Evolutionary conservation across 2,797 vertebrate genomes (phyloP).

Genomic region (Danio aesculapii): DNA sequence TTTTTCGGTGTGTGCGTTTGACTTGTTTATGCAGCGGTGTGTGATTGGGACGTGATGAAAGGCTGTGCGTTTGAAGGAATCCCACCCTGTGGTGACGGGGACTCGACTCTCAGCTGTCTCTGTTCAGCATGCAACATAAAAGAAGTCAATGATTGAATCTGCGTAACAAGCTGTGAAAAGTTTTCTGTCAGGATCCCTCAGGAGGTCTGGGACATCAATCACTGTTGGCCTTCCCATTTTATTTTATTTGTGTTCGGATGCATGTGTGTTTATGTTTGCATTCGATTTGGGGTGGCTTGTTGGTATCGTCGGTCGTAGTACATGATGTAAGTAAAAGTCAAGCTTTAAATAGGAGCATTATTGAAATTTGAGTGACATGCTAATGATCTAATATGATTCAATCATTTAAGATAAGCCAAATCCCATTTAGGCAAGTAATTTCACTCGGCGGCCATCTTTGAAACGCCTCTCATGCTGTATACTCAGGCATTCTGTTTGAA

Average conservation of each 20-base stretch:
- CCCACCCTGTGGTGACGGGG: constrained; percentile 32
- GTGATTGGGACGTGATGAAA: constrained; percentile 51
- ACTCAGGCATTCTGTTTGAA: too few species aligned
- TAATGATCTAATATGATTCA: too few species aligned
- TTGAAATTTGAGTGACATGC: too few species aligned
- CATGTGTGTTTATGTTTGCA: not conserved
- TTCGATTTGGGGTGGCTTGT: not conserved
- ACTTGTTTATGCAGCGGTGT: constrained; percentile 22
- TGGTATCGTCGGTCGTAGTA: not conserved
- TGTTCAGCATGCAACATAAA: constrained; percentile 34
- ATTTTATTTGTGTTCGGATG: constrained; percentile 18
- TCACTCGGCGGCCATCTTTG: too few species aligned
- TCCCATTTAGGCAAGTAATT: too few species aligned
- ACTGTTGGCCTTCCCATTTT: constrained; percentile 59
- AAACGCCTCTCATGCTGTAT: too few species aligned
- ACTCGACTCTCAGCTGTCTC: constrained; percentile 33
- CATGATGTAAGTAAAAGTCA: too few species aligned
- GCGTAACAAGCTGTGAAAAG: constrained; percentile 60
- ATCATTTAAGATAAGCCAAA: too few species aligned
- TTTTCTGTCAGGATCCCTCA: constrained; percentile 54
- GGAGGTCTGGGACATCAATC: constrained; percentile 64
- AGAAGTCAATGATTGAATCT: constrained; percentile 61
- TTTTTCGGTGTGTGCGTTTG: constrained; percentile 2
- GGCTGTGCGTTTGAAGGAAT: constrained; percentile 32
- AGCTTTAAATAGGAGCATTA: too few species aligned